These are phyloP conservation scores for Xiphias gladius DNA, from an alignment of 2,113 vertebrate species.

Conservation along the genomic window DNA sequence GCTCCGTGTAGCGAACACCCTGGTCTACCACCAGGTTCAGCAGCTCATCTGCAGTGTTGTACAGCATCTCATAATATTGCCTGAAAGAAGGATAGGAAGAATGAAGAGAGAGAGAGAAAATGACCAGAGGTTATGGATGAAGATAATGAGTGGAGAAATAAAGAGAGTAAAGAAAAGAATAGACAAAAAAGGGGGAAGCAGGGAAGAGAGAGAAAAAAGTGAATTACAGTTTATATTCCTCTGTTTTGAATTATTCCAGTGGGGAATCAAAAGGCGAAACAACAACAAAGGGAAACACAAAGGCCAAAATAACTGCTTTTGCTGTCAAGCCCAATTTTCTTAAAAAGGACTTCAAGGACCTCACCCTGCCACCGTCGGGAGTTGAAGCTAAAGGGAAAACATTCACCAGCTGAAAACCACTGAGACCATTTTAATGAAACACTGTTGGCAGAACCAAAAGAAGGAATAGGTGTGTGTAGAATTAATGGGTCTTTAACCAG, in stretches of 20 bases:
- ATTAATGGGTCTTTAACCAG: conserved; percentile 65
- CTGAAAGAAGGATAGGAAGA: conserved; percentile 67
- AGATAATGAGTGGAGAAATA: background rate
- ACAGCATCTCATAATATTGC: conserved; percentile 99
- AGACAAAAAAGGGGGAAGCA: background rate
- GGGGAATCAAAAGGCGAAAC: conserved; percentile 35
- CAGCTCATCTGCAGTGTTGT: conserved; percentile 96
- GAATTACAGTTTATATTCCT: conserved; percentile 29
- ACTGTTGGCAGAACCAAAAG: conserved; percentile 53
- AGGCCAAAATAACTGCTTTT: conserved; percentile 51
- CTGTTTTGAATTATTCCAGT: conserved; percentile 24
- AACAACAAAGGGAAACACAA: conserved; percentile 57
- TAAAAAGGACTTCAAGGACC: conserved; percentile 62
- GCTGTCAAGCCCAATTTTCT: conserved; percentile 56
- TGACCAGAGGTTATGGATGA: background rate
- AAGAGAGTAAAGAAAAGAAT: background rate
- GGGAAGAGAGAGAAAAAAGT: conserved; percentile 6
- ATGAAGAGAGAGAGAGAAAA: background rate
- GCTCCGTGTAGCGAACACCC: conserved; percentile 97
- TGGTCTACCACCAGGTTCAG: conserved; percentile 98
- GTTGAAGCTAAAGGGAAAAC: conserved; percentile 35
- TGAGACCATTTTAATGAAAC: conserved; percentile 62
- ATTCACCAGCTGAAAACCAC: conserved; percentile 46
- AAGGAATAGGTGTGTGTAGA: conserved; percentile 44
- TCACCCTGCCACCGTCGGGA: conserved; percentile 34